Evolutionary conservation across 2,888 invertebrate species (phyloP).

Genomic region (Cactoblastis cactorum): DNA sequence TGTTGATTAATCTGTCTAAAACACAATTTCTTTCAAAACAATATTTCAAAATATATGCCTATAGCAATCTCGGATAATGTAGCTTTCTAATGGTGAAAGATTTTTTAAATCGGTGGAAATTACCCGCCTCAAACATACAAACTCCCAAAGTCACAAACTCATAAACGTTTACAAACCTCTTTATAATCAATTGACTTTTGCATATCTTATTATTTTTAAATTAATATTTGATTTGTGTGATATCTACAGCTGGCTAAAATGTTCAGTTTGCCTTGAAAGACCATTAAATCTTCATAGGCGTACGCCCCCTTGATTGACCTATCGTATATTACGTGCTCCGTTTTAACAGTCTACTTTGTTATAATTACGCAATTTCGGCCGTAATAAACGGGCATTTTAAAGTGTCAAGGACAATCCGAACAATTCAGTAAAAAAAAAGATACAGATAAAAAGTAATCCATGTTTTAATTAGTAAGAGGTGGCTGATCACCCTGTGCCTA

Average conservation of each 20-base stretch:
- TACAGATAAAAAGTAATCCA: background rate
- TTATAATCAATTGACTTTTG: no score
- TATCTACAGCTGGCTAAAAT: slow-evolving; percentile 4
- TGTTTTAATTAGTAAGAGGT: background rate
- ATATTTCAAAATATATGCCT: no score
- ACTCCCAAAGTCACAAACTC: no score
- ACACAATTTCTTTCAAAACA: no score
- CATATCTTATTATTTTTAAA: slow-evolving; percentile 15
- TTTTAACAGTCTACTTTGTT: slow-evolving; percentile 12
- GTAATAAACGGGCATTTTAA: background rate
- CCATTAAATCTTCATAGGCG: slow-evolving; percentile 14
- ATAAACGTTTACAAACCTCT: no score
- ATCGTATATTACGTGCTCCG: slow-evolving; percentile 11
- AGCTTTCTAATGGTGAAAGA: no score
- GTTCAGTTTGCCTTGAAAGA: slow-evolving; percentile 9
- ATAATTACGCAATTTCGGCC: slow-evolving; percentile 10
- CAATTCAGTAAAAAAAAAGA: background rate
- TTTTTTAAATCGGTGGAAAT: no score
- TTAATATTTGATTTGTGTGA: slow-evolving; percentile 1
- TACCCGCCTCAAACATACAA: no score
- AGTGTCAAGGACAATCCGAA: background rate
- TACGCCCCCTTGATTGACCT: slow-evolving; percentile 14
- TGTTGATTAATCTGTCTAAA: no score
- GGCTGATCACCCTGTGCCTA: background rate
- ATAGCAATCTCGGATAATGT: no score